Evolutionary conservation across 2,113 vertebrate species (phyloP).

Genomic region (Acanthisitta chloris): DNA sequence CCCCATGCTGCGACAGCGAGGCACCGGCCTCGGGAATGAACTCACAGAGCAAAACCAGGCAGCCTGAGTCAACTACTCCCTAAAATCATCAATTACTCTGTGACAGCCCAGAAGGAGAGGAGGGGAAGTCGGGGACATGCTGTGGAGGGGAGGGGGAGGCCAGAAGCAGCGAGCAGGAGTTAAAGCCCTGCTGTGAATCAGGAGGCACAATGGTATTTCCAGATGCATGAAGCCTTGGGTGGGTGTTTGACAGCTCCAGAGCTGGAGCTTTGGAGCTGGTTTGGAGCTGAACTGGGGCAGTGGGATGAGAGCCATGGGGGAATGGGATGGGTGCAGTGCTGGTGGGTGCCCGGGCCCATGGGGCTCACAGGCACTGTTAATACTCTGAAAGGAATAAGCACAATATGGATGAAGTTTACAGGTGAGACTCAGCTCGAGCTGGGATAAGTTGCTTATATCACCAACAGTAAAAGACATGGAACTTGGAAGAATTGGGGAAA

Average conservation of each 20-base stretch:
- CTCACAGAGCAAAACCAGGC: constrained; percentile 49
- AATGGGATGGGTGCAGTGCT: rapidly evolving
- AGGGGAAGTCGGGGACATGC: constrained; percentile 24
- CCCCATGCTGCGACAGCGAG: not conserved
- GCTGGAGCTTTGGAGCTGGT: rapidly evolving
- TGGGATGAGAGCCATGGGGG: rapidly evolving
- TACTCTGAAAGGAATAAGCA: not conserved
- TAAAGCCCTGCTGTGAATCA: not conserved
- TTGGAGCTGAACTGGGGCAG: not conserved
- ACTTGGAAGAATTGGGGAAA: not conserved
- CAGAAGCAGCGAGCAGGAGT: not conserved
- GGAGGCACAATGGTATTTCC: constrained; percentile 4
- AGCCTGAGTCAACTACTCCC: constrained; percentile 47
- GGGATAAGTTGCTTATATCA: not conserved
- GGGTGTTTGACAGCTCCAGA: not conserved
- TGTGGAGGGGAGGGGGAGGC: constrained; percentile 27
- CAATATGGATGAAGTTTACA: not conserved
- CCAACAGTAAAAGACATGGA: not conserved
- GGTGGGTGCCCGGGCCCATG: not conserved
- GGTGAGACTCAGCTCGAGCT: not conserved
- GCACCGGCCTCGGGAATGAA: constrained; percentile 34
- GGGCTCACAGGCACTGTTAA: rapidly evolving
- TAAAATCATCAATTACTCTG: constrained; percentile 29
- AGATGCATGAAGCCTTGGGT: not conserved
- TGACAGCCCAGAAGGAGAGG: constrained; percentile 46